Evolutionary conservation across 2,113 vertebrate species (phyloP).

Genomic region (Zootoca vivipara): DNA sequence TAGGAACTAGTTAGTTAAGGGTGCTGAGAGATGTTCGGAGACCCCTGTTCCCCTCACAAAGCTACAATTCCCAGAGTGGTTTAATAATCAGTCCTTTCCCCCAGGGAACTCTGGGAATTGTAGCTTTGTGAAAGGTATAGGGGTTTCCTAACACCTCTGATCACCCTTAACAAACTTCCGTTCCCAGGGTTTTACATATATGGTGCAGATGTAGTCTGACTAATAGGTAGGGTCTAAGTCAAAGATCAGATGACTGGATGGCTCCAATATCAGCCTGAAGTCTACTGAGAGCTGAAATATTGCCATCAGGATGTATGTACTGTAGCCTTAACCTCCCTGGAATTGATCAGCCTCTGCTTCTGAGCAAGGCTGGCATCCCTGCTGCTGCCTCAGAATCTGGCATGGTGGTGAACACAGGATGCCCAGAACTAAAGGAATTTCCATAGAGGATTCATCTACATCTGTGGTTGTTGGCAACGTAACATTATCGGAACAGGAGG

Average conservation of each 20-base stretch:
- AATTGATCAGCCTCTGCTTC: neutral
- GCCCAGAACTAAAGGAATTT: neutral
- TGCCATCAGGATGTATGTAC: neutral
- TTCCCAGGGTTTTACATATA: no score
- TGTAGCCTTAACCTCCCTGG: neutral
- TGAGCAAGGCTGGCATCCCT: neutral
- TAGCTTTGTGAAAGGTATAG: no score
- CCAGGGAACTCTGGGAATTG: no score
- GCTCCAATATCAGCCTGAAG: neutral
- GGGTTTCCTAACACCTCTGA: no score
- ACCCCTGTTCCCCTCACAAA: no score
- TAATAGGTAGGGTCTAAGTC: no score
- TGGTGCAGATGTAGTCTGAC: no score
- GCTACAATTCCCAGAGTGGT: no score
- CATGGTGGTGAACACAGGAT: neutral
- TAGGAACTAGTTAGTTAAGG: no score
- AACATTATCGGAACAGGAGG: neutral
- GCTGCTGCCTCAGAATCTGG: neutral
- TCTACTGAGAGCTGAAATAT: neutral
- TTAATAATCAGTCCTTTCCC: no score
- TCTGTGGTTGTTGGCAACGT: neutral
- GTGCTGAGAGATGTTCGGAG: no score
- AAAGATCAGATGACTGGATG: neutral
- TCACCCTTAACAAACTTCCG: no score
- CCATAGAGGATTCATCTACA: neutral